phyloP scores from a whole-genome alignment of 2,113 vertebrate genomes.

The Hoplias malabaricus region DNA sequence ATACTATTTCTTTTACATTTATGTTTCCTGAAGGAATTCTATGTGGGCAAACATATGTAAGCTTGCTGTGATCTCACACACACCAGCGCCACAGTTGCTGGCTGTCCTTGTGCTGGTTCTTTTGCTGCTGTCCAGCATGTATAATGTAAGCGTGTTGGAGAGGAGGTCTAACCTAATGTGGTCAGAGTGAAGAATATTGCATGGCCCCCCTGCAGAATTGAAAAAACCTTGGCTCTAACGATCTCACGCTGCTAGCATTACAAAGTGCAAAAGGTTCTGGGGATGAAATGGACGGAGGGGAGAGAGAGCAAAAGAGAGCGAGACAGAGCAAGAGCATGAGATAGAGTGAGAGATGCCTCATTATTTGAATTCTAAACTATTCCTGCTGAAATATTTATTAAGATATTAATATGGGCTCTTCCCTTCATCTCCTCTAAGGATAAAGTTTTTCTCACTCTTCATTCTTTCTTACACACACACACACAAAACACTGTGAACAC shows the following conservation, averaged over 20 bases:
- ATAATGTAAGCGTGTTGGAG: conserved; percentile 34
- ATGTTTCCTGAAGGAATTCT: conserved; percentile 26
- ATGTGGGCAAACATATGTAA: conserved; percentile 9
- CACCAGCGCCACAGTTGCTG: neutral
- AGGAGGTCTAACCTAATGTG: conserved; percentile 17
- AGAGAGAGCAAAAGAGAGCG: conserved; percentile 61
- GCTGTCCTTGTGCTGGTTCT: conserved; percentile 29
- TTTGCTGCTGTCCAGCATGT: conserved; percentile 32
- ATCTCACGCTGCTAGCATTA: conserved; percentile 77
- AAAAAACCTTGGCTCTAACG: conserved; percentile 60
- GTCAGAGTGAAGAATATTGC: conserved; percentile 20
- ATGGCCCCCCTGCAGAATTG: conserved; percentile 18
- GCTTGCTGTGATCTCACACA: neutral
- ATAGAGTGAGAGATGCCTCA: conserved; percentile 69
- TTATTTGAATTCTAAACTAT: conserved; percentile 65
- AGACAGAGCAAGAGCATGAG: conserved; percentile 60
- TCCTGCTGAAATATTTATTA: conserved; percentile 78
- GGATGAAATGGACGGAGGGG: conserved; percentile 51
- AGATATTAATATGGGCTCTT: conserved; percentile 71
- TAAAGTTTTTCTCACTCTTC: conserved; percentile 1
- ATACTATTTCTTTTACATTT: neutral
- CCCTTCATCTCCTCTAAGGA: conserved; percentile 62
- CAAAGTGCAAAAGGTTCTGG: conserved; percentile 75
- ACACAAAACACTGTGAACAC: neutral
- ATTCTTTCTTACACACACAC: neutral